phyloP scores from a whole-genome alignment of 2,113 vertebrate genomes.

The Neotragus pygmaeus region DNA sequence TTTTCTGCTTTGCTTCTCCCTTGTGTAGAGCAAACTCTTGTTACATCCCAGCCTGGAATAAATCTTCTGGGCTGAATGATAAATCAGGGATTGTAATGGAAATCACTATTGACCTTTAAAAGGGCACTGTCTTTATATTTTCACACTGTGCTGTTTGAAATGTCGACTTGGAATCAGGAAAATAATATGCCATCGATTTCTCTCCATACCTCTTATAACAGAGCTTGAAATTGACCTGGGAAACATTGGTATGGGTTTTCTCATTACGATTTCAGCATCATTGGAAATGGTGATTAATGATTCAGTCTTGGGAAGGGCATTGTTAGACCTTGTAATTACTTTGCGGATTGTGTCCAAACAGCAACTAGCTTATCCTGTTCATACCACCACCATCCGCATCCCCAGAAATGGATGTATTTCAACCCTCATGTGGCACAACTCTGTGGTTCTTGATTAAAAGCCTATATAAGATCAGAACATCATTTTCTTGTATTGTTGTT shows the following conservation, averaged over 20 bases:
- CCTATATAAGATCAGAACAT: not conserved
- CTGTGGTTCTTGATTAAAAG: not conserved
- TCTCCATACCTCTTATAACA: constrained; percentile 27
- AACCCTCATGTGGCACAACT: not conserved
- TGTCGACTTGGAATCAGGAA: constrained; percentile 50
- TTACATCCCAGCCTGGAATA: constrained; percentile 37
- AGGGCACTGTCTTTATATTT: constrained; percentile 52
- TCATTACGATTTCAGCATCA: constrained; percentile 40
- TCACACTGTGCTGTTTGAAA: constrained; percentile 47
- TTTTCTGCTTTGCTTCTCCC: constrained; percentile 29
- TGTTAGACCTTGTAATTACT: constrained; percentile 45
- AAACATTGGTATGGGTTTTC: constrained; percentile 43
- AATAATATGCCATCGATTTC: constrained; percentile 63
- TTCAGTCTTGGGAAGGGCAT: not conserved
- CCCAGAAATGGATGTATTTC: not conserved
- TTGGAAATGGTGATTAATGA: constrained; percentile 64
- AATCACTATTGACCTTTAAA: constrained; percentile 69
- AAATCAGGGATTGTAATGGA: constrained; percentile 62
- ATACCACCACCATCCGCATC: not conserved
- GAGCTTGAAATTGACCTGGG: constrained; percentile 45
- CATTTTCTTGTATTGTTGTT: not conserved
- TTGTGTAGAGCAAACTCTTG: constrained; percentile 27
- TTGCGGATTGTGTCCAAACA: not conserved
- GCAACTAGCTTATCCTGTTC: not conserved
- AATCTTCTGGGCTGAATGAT: constrained; percentile 61